These are phyloP conservation scores for Limanda limanda DNA, from an alignment of 2,113 vertebrate species.

Conservation along the genomic window DNA sequence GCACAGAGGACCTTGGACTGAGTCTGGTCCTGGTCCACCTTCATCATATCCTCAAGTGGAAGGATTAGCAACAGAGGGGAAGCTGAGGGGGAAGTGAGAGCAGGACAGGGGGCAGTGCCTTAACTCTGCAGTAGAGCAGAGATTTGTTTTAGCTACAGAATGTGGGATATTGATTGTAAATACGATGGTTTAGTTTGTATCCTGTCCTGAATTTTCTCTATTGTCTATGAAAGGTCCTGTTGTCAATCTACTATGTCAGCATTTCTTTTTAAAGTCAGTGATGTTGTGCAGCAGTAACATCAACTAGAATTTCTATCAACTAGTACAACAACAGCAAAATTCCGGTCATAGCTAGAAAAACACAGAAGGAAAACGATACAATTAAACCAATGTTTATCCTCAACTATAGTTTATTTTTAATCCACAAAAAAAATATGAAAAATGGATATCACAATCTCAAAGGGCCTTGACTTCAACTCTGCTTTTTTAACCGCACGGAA, in stretches of 20 bases:
- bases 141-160: conserved; percentile 14
- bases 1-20: conserved; percentile 20
- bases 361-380: too few relatives aligned
- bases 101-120: conserved; percentile 17
- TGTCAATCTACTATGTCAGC: not conserved
- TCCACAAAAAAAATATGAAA: too few relatives aligned
- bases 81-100: conserved; percentile 32
- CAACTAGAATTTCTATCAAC: not conserved
- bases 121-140: conserved; percentile 18
- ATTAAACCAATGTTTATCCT: too few relatives aligned
- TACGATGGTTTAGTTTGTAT: not conserved
- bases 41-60: conserved; percentile 31
- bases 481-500: too few relatives aligned
- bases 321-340: not conserved
- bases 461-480: too few relatives aligned
- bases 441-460: too few relatives aligned
- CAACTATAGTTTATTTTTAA: too few relatives aligned
- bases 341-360: too few relatives aligned
- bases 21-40: conserved; percentile 38
- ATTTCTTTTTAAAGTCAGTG: not conserved
- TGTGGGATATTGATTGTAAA: not conserved
- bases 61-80: conserved; percentile 36
- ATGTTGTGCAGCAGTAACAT: not conserved
- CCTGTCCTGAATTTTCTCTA: not conserved
- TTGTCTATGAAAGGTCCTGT: not conserved